phyloP scores from a whole-genome alignment of 2,797 vertebrate species.

The Mormyrus proboscirostris region DNA sequence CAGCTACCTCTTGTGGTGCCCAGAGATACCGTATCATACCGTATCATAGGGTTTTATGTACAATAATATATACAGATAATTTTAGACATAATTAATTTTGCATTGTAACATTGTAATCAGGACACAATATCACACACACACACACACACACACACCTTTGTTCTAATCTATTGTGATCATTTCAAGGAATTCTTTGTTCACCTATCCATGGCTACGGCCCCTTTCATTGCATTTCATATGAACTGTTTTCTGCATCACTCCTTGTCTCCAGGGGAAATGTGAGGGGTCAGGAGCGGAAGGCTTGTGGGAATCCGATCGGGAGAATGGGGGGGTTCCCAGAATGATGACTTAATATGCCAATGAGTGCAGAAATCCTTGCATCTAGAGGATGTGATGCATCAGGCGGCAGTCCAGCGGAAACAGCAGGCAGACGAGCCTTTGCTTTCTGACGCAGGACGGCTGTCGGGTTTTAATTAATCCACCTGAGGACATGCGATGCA shows the following conservation, averaged over 20 bases:
- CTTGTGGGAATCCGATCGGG: not conserved
- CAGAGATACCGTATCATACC: not conserved
- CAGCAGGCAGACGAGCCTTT: not conserved
- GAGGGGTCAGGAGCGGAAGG: not conserved
- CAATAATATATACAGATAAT: not conserved
- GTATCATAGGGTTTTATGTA: not conserved
- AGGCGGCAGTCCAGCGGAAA: not conserved
- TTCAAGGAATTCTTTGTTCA: not conserved
- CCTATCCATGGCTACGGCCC: not conserved
- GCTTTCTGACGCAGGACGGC: not conserved
- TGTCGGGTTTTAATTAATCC: not conserved
- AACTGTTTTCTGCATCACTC: not conserved
- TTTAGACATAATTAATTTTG: not conserved
- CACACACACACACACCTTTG: not conserved
- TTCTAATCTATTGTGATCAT: not conserved
- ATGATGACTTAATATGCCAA: not conserved
- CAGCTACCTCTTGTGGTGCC: not conserved
- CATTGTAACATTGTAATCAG: not conserved
- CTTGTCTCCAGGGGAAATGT: not conserved
- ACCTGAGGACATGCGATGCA: not conserved
- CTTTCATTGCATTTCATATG: not conserved
- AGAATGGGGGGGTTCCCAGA: not conserved
- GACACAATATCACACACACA: not conserved
- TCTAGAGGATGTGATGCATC: not conserved
- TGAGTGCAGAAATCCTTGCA: not conserved